Evolutionary conservation across 2,797 vertebrate species (phyloP).

Genomic region (Pempheris klunzingeri): DNA sequence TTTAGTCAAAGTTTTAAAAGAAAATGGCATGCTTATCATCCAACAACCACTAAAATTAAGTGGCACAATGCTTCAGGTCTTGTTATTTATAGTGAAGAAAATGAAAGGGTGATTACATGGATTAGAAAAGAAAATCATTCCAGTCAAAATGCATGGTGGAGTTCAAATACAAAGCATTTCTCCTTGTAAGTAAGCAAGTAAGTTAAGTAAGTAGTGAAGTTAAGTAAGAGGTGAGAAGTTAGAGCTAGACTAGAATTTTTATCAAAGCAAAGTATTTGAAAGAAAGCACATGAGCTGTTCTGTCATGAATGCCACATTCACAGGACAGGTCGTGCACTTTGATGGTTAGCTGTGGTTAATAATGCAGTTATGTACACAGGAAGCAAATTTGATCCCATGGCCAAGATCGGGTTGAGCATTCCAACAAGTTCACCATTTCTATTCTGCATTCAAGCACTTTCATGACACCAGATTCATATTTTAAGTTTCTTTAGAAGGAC

Average conservation of each 20-base stretch:
- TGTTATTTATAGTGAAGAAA: slow-evolving; percentile 6
- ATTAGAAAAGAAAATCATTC: slow-evolving; percentile 1
- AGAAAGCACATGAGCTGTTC: slow-evolving; percentile 44
- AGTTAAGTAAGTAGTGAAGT: slow-evolving; percentile 26
- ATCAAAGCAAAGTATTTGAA: background rate
- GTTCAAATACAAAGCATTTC: slow-evolving; percentile 25
- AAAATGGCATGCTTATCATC: slow-evolving; percentile 21
- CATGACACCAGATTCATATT: slow-evolving; percentile 24
- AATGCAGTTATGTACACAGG: slow-evolving; percentile 47
- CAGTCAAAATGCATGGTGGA: slow-evolving; percentile 16
- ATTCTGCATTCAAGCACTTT: slow-evolving; percentile 39
- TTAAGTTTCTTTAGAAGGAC: slow-evolving; percentile 36
- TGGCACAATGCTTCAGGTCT: background rate
- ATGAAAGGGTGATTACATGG: slow-evolving; percentile 2
- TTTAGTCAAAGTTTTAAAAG: background rate
- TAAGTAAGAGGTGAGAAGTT: slow-evolving; percentile 21
- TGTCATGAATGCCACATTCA: slow-evolving; percentile 40
- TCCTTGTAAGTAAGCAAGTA: too few relatives aligned
- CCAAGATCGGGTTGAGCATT: slow-evolving; percentile 46
- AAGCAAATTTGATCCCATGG: slow-evolving; percentile 69
- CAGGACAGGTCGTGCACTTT: slow-evolving; percentile 53
- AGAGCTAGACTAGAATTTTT: slow-evolving; percentile 11
- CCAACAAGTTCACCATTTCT: slow-evolving; percentile 30
- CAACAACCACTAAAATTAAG: slow-evolving; percentile 17
- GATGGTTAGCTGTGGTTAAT: slow-evolving; percentile 40